Evolutionary conservation across 2,888 invertebrate genomes (phyloP).

Genomic region (Sceliomorpha sp.): DNA sequence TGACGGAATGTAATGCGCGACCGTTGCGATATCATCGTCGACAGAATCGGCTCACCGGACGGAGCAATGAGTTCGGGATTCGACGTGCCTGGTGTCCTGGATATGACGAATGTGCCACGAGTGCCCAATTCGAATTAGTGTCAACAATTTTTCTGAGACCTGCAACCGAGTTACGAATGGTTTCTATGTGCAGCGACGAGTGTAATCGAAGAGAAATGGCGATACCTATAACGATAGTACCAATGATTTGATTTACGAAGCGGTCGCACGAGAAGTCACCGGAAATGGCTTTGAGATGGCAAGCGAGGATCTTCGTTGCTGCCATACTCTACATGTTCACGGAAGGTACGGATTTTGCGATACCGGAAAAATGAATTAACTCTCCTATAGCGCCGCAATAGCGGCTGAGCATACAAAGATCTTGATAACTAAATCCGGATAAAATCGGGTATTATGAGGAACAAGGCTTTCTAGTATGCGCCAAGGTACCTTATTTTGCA

Average conservation of each 20-base stretch:
- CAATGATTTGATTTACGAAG: conserved; percentile 64
- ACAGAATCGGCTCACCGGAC: background rate
- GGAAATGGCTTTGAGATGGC: conserved; percentile 80
- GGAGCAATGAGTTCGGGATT: background rate
- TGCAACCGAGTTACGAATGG: conserved; percentile 13
- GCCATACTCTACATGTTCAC: conserved; percentile 79
- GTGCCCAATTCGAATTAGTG: conserved; percentile 10
- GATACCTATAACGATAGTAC: conserved; percentile 53
- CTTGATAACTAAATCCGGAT: no score
- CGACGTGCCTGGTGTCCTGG: background rate
- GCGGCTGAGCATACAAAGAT: no score
- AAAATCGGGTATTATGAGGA: no score
- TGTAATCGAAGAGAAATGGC: conserved; percentile 17
- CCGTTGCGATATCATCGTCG: conserved; percentile 12
- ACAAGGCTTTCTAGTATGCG: no score
- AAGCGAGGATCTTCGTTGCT: conserved; percentile 78
- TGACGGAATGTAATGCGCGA: conserved; percentile 1
- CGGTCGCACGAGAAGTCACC: conserved; percentile 59
- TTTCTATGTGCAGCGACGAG: conserved; percentile 14
- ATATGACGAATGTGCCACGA: conserved; percentile 13
- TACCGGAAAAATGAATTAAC: no score
- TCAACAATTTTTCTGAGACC: conserved; percentile 4
- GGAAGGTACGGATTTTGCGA: conserved; percentile 70
- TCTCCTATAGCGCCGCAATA: no score
- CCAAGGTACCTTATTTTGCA: no score